These are phyloP conservation scores for Solen grandis DNA, from an alignment of 1,140 invertebrate species.

Conservation along the genomic window DNA sequence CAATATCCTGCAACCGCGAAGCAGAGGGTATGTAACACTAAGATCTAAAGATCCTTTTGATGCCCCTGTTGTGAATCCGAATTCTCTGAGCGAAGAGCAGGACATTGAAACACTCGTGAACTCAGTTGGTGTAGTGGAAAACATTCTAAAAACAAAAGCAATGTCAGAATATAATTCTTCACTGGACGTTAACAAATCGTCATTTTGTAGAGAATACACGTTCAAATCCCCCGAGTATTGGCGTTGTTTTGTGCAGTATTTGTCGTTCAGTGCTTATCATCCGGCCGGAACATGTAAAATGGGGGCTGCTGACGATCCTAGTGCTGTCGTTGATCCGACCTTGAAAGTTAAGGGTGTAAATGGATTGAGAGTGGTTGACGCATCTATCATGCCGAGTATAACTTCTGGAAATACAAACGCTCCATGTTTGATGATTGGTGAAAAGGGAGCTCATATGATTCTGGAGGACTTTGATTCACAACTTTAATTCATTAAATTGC, in stretches of 20 bases:
- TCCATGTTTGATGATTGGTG: conserved; percentile 91
- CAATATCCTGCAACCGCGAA: background rate
- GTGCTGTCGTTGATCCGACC: conserved; percentile 87
- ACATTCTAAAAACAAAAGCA: background rate
- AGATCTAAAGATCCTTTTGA: background rate
- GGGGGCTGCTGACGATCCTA: background rate
- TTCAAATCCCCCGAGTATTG: background rate
- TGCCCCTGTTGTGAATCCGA: background rate
- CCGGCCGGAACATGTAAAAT: conserved; percentile 8
- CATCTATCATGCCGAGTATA: conserved; percentile 65
- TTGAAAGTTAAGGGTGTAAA: conserved; percentile 80
- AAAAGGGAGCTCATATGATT: conserved; percentile 89
- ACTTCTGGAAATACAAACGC: conserved; percentile 88
- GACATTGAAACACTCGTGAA: background rate
- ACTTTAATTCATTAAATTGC: too few species aligned
- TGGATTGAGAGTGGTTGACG: conserved; percentile 64
- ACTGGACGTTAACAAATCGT: background rate
- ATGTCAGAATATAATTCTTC: background rate
- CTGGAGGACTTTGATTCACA: background rate
- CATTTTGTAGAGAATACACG: background rate
- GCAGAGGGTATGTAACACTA: background rate
- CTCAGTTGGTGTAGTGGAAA: background rate
- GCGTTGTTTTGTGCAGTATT: conserved; percentile 13
- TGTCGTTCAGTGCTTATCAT: background rate
- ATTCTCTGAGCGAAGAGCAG: background rate